Evolutionary conservation across 2,113 vertebrate species (phyloP).

Genomic region (Myiagra hebetior): DNA sequence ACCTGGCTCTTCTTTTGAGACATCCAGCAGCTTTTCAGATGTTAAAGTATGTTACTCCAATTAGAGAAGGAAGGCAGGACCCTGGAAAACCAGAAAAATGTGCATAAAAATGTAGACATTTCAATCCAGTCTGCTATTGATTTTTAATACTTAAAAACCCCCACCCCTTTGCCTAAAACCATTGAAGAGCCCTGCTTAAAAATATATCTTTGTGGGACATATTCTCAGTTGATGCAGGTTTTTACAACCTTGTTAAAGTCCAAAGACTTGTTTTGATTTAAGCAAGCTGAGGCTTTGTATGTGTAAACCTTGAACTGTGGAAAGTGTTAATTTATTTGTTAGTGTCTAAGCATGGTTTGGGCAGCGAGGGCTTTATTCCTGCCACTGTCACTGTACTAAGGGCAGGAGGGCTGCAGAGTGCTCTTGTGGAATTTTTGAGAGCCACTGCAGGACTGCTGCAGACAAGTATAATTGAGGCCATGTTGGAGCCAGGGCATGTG

Average conservation of each 20-base stretch:
- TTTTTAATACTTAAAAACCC: not conserved
- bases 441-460: not conserved
- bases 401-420: not conserved
- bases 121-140: not conserved
- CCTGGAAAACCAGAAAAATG: not conserved
- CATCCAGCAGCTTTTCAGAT: not conserved
- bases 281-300: not conserved
- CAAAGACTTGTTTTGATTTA: not conserved
- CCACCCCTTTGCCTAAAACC: not conserved
- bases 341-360: not conserved
- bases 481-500: not conserved
- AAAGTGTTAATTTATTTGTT: not conserved
- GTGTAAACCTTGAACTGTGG: not conserved
- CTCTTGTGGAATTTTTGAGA: not conserved
- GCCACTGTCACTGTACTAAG: accelerated
- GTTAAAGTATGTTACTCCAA: not conserved
- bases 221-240: not conserved
- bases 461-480: not conserved
- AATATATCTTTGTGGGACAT: not conserved
- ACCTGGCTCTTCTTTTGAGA: not conserved
- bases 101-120: not conserved
- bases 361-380: not conserved
- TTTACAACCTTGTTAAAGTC: not conserved
- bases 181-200: not conserved
- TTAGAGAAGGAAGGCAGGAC: not conserved